Conservation (phyloP, 2,113 vertebrate genomes). For the Marmota monax region DNA sequence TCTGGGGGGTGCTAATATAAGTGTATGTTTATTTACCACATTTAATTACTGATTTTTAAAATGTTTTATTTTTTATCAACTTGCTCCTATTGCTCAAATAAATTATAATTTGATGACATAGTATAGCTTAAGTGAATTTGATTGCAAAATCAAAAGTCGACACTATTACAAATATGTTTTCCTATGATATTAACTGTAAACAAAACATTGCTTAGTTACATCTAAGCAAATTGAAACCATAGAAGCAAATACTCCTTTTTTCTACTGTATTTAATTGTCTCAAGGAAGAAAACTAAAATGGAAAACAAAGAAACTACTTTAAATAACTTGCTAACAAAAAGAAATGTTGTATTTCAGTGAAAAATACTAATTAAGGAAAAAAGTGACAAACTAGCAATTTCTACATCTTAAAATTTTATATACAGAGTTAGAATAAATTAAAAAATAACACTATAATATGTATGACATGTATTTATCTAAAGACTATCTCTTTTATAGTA, state of each 20-base stretch:
- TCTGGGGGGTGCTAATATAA: neutral
- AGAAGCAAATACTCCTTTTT: neutral
- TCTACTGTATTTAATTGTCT: neutral
- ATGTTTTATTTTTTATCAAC: neutral
- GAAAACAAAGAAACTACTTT: neutral
- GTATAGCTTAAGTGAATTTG: neutral
- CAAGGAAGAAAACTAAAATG: neutral
- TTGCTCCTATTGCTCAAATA: neutral
- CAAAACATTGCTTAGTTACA: neutral
- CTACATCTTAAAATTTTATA: neutral
- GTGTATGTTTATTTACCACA: conserved; percentile 11
- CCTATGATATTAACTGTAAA: neutral
- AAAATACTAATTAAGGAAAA: neutral
- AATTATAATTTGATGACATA: neutral
- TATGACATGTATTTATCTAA: neutral
- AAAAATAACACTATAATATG: neutral
- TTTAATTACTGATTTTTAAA: conserved; percentile 51
- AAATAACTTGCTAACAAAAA: neutral
- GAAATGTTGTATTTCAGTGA: neutral
- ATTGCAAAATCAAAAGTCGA: conserved; percentile 10
- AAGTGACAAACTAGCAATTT: neutral
- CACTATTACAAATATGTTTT: neutral
- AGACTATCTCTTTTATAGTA: neutral
- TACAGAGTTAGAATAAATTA: neutral
- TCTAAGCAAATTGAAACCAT: neutral